Evolutionary conservation across 2,888 invertebrate genomes (phyloP).

Genomic region (Thera obeliscata): DNA sequence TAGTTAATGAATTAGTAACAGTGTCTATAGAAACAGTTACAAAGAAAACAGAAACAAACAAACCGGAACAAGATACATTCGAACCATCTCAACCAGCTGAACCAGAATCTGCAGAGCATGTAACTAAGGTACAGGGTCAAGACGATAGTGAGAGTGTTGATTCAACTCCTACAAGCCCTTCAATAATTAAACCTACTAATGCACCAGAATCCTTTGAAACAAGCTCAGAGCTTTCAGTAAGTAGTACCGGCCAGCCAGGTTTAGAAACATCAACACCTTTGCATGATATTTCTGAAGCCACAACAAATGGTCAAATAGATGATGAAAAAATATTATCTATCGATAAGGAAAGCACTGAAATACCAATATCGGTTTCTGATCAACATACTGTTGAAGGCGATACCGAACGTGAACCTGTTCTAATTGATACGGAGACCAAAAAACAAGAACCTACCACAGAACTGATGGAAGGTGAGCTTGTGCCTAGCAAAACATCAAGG

Average conservation of each 20-base stretch:
- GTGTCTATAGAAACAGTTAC: slow-evolving; percentile 20
- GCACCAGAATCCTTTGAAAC: slow-evolving; percentile 15
- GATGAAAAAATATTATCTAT: slow-evolving; percentile 12
- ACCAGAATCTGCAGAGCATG: slow-evolving; percentile 11
- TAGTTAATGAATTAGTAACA: slow-evolving; percentile 12
- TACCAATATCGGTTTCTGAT: slow-evolving; percentile 14
- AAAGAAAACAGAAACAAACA: slow-evolving; percentile 17
- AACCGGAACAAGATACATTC: slow-evolving; percentile 18
- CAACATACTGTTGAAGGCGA: slow-evolving; percentile 18
- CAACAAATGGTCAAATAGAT: slow-evolving; percentile 15
- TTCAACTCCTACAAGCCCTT: slow-evolving; percentile 1
- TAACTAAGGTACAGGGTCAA: slow-evolving; percentile 15
- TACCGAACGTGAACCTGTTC: slow-evolving; percentile 22
- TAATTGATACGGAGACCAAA: slow-evolving; percentile 20
- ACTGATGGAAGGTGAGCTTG: slow-evolving; percentile 21
- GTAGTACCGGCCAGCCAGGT: slow-evolving; percentile 17
- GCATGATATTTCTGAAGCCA: slow-evolving; percentile 29
- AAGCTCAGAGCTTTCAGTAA: slow-evolving; percentile 16
- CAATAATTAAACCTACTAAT: slow-evolving; percentile 19
- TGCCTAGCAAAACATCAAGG: slow-evolving; percentile 20
- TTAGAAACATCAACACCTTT: slow-evolving; percentile 20
- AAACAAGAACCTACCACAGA: slow-evolving; percentile 20
- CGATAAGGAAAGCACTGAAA: slow-evolving; percentile 18
- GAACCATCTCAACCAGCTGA: slow-evolving; percentile 14
- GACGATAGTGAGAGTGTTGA: slow-evolving; percentile 7